Conservation (phyloP, 2,888 invertebrate species). For the Xylota sylvarum region DNA sequence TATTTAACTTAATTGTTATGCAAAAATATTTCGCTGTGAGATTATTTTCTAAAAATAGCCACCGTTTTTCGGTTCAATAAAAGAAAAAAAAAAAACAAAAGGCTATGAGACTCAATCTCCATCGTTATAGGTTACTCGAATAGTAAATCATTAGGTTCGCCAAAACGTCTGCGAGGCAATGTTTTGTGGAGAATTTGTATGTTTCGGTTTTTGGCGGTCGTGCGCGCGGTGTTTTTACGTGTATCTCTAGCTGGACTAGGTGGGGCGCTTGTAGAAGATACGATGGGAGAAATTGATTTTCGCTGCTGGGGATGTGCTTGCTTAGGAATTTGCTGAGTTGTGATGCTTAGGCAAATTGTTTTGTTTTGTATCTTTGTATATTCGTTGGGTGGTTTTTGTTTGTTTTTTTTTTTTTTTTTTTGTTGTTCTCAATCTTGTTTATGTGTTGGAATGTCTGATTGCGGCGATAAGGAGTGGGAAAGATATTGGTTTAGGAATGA, state of each 20-base stretch:
- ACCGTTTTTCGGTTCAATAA: background rate
- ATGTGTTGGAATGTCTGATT: constrained; percentile 17
- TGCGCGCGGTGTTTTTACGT: background rate
- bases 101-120: background rate
- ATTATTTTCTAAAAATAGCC: constrained; percentile 45
- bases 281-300: constrained; percentile 49
- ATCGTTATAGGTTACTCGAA: constrained; percentile 13
- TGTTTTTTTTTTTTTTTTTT: constrained; percentile 12
- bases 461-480: constrained; percentile 6
- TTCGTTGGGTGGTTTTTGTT: background rate
- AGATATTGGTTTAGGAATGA: constrained; percentile 33
- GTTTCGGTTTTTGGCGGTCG: constrained; percentile 7
- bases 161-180: constrained; percentile 55
- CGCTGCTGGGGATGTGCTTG: constrained; percentile 57
- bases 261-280: background rate
- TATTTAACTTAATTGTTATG: constrained; percentile 33
- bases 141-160: constrained; percentile 55
- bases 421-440: background rate
- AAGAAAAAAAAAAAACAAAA: background rate
- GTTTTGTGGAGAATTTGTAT: constrained; percentile 18
- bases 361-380: constrained; percentile 43
- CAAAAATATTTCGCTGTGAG: constrained; percentile 26
- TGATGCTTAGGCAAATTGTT: constrained; percentile 49
- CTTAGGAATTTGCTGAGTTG: constrained; percentile 60
- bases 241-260: background rate